Conservation (phyloP, 2,888 invertebrate species). For the Xiphydria camelus region DNA sequence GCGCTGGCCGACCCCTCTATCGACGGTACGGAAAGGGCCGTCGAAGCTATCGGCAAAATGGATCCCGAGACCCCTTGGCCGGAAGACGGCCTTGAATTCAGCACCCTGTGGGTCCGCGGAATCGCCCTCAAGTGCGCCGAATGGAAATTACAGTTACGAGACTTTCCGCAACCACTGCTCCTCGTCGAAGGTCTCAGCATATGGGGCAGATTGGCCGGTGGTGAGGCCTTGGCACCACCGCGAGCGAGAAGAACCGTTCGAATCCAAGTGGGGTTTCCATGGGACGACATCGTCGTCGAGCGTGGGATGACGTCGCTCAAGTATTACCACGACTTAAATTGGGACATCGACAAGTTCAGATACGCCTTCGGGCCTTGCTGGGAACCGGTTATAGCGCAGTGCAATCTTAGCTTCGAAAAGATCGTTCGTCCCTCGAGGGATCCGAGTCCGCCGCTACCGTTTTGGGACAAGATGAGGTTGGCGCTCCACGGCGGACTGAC, state of each 20-base stretch:
- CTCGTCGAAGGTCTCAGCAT: conserved; percentile 80
- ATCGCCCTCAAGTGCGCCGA: conserved; percentile 80
- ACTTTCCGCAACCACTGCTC: conserved; percentile 93
- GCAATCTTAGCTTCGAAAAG: conserved; percentile 85
- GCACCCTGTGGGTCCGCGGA: conserved; percentile 90
- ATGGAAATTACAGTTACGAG: conserved; percentile 88
- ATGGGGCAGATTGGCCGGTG: conserved; percentile 89
- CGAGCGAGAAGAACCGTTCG: conserved; percentile 78
- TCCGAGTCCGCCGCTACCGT: conserved; percentile 90
- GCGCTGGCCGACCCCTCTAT: conserved; percentile 86
- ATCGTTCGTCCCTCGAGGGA: conserved; percentile 85
- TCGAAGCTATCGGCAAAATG: conserved; percentile 74
- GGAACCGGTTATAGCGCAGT: conserved; percentile 95
- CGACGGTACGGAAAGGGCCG: conserved; percentile 79
- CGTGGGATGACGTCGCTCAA: conserved; percentile 93
- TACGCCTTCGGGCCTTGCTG: conserved; percentile 99
- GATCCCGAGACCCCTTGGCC: conserved; percentile 92
- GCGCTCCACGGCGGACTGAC: conserved; percentile 91
- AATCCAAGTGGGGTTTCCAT: conserved; percentile 83
- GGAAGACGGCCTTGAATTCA: conserved; percentile 84
- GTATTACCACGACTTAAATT: conserved; percentile 97
- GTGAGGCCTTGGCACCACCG: conserved; percentile 80
- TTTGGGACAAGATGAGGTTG: conserved; percentile 96
- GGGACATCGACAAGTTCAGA: conserved; percentile 85
- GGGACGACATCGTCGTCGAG: conserved; percentile 80